Conservation (phyloP, 2,797 vertebrate genomes). For the Pogoniulus pusillus region DNA sequence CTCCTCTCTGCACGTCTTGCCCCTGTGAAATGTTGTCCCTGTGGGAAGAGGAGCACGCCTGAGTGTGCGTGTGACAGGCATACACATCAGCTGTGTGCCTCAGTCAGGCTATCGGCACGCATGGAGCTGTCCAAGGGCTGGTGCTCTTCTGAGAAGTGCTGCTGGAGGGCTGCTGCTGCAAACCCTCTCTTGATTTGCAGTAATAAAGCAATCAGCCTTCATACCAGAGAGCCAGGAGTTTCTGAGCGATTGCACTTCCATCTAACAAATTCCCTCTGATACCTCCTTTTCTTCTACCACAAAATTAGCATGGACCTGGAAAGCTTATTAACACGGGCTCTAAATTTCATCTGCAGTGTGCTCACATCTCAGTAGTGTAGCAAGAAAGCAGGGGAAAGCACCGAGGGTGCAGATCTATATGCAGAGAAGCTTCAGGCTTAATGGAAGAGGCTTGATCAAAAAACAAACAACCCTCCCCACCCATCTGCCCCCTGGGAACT, state of each 20-base stretch:
- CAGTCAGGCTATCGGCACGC: fast-evolving
- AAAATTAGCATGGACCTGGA: background rate
- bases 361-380: background rate
- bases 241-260: conserved; percentile 13
- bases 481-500: background rate
- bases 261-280: background rate
- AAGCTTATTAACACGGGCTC: conserved; percentile 20
- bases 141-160: background rate
- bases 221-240: background rate
- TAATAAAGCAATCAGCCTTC: conserved; percentile 20
- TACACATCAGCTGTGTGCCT: fast-evolving
- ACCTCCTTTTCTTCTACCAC: background rate
- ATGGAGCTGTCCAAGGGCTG: background rate
- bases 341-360: background rate
- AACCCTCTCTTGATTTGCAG: background rate
- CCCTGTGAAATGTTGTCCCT: background rate
- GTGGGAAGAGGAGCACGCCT: fast-evolving
- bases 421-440: background rate
- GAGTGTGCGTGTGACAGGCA: background rate
- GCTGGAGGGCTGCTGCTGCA: background rate
- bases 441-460: background rate
- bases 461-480: background rate
- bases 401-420: background rate
- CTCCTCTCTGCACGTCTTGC: background rate
- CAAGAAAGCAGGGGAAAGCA: background rate